These are phyloP conservation scores for Laupala kohalensis DNA, from an alignment of 1,140 invertebrate species.

Conservation along the genomic window DNA sequence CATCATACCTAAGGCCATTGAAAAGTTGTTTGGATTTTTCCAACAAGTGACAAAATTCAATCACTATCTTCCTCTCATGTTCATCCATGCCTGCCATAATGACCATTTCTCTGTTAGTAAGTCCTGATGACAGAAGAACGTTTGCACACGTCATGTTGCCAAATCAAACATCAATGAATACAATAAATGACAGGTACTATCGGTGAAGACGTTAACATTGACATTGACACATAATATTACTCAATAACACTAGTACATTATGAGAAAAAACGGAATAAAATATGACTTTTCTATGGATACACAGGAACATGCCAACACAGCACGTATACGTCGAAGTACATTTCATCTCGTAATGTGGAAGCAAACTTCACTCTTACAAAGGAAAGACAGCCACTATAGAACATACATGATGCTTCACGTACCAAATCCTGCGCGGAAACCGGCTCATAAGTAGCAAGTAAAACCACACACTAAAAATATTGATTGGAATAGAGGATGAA, in stretches of 20 bases:
- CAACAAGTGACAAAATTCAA: constrained; percentile 90
- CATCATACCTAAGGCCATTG: constrained; percentile 74
- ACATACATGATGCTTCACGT: not conserved
- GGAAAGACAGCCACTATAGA: not conserved
- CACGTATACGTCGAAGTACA: not conserved
- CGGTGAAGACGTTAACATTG: no score
- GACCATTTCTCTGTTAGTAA: constrained; percentile 33
- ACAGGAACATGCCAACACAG: not conserved
- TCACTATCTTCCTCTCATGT: constrained; percentile 85
- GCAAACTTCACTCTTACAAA: not conserved
- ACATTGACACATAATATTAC: no score
- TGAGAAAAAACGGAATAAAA: not conserved
- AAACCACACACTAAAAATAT: not conserved
- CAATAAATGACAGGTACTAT: not conserved
- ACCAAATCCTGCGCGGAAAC: not conserved
- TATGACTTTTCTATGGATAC: not conserved
- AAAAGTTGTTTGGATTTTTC: constrained; percentile 97
- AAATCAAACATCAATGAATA: not conserved
- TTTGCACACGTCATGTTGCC: constrained; percentile 2
- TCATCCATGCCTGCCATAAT: constrained; percentile 66
- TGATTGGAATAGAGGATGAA: not conserved
- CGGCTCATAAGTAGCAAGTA: not conserved
- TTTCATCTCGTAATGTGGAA: no score
- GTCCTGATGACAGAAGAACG: constrained; percentile 1
- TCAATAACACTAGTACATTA: no score